Evolutionary conservation across 2,113 vertebrate species (phyloP).

Genomic region (Prionailurus viverrinus): DNA sequence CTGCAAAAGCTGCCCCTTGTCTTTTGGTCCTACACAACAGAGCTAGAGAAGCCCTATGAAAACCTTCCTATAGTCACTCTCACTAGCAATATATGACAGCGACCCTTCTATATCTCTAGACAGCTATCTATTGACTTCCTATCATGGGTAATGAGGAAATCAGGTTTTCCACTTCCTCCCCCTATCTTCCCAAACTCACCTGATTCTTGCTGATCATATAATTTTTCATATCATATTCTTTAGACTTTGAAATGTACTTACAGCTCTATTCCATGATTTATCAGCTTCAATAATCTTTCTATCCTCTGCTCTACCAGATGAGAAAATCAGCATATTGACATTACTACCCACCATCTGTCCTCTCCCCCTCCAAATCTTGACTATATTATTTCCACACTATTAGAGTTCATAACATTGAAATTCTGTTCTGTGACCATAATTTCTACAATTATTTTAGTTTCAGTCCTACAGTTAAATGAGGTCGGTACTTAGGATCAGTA

Average conservation of each 20-base stretch:
- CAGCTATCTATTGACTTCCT: background rate
- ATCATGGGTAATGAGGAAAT: background rate
- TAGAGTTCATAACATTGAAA: constrained; percentile 34
- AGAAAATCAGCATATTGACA: constrained; percentile 1
- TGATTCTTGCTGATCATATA: background rate
- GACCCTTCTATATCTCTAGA: background rate
- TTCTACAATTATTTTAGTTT: background rate
- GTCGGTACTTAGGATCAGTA: background rate
- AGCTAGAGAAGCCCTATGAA: background rate
- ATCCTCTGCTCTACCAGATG: background rate
- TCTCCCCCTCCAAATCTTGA: background rate
- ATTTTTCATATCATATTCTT: constrained; percentile 14
- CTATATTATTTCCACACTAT: constrained; percentile 11
- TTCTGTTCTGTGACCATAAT: background rate
- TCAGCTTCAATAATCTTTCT: background rate
- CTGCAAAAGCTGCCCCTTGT: background rate
- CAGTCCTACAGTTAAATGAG: constrained; percentile 2
- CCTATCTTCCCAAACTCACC: background rate
- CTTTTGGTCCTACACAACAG: background rate
- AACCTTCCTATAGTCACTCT: background rate
- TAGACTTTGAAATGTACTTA: constrained; percentile 48
- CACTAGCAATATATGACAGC: background rate
- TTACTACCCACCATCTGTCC: background rate
- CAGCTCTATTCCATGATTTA: background rate
- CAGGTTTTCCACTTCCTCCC: background rate